Percentiles rank a stretch among this genome's conserved stretches.
phyloP scores from a whole-genome alignment of 1,140 invertebrate species.

The Monomorium pharaonis region DNA sequence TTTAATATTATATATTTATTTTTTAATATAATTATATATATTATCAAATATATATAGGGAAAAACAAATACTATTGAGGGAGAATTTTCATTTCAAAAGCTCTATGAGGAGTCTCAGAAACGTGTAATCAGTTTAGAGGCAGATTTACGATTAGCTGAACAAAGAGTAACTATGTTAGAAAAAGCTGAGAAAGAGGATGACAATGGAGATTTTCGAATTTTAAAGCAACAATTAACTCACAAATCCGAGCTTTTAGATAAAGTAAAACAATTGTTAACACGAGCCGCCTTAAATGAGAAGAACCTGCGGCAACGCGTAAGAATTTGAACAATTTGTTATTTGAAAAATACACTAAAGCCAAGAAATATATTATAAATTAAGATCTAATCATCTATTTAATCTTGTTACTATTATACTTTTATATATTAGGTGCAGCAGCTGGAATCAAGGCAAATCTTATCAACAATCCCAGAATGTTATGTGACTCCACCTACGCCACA shows the following conservation, averaged over 20 bases:
- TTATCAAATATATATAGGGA: constrained; percentile 28
- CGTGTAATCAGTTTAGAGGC: constrained; percentile 82
- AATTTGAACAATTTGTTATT: constrained; percentile 22
- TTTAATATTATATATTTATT: background rate
- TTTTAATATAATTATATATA: background rate
- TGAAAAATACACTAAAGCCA: background rate
- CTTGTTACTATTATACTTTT: constrained; percentile 22
- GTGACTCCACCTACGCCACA: constrained; percentile 59
- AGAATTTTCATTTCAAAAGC: constrained; percentile 60
- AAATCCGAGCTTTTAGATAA: constrained; percentile 86
- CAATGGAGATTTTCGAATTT: constrained; percentile 70
- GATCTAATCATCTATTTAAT: background rate
- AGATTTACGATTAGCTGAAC: constrained; percentile 81
- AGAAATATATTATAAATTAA: no score
- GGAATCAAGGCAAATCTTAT: constrained; percentile 77
- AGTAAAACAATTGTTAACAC: constrained; percentile 86
- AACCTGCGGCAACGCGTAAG: constrained; percentile 84
- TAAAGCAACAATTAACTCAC: constrained; percentile 84
- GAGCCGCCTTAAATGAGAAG: constrained; percentile 86
- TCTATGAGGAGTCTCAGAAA: constrained; percentile 83
- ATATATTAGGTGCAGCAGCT: constrained; percentile 77
- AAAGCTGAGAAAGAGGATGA: constrained; percentile 77
- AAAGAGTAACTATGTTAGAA: constrained; percentile 81
- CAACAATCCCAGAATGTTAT: constrained; percentile 77
- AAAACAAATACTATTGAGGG: constrained; percentile 9